Evolutionary conservation across 2,888 invertebrate genomes (phyloP).

Genomic region (Kryphioiulus occultus): DNA sequence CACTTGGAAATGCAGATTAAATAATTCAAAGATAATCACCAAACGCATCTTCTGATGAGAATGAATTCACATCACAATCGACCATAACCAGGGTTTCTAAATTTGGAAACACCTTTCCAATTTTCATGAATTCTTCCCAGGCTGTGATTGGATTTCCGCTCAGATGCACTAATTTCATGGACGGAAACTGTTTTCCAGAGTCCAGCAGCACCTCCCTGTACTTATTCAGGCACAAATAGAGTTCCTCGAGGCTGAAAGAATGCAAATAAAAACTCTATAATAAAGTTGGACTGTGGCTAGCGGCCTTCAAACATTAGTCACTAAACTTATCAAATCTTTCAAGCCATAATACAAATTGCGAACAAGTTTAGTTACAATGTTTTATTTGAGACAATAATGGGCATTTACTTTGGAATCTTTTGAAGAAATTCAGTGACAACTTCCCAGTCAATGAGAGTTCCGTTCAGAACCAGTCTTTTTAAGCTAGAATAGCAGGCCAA

Average conservation of each 20-base stretch:
- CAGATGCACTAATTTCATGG: constrained; percentile 82
- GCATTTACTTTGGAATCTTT: constrained; percentile 61
- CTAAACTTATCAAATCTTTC: not conserved
- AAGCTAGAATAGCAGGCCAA: constrained; percentile 55
- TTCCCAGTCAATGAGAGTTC: constrained; percentile 85
- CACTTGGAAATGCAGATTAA: not conserved
- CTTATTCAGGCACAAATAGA: constrained; percentile 91
- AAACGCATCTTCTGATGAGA: constrained; percentile 51
- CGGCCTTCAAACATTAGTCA: not conserved
- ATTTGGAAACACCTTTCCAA: constrained; percentile 85
- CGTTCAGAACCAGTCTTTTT: constrained; percentile 83
- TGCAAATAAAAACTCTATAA: constrained; percentile 10
- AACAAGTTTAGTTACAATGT: not conserved
- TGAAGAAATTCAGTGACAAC: constrained; percentile 76
- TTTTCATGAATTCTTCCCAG: constrained; percentile 83
- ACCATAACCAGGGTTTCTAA: constrained; percentile 85
- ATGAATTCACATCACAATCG: constrained; percentile 74
- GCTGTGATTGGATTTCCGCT: constrained; percentile 85
- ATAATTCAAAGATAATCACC: constrained; percentile 42
- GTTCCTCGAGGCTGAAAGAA: constrained; percentile 74
- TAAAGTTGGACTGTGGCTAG: constrained; percentile 32
- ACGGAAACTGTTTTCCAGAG: constrained; percentile 62
- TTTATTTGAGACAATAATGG: not conserved
- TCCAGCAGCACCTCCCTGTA: constrained; percentile 78
- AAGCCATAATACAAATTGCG: constrained; percentile 25